phyloP scores from a whole-genome alignment of 1,140 invertebrate genomes.

The Mamestra configurata region DNA sequence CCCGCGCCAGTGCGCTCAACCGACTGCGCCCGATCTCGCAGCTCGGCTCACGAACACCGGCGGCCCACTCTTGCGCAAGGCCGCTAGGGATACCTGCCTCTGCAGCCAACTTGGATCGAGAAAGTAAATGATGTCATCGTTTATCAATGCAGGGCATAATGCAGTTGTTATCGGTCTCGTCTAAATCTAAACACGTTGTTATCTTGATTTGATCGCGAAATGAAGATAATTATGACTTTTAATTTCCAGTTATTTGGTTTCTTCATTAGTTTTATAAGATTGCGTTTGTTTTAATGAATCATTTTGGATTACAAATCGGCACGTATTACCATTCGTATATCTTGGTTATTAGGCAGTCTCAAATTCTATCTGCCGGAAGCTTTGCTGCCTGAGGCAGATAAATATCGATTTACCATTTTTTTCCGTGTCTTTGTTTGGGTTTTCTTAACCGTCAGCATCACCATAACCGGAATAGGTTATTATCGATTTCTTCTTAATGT shows the following conservation, averaged over 20 bases:
- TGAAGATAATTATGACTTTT: constrained; percentile 7
- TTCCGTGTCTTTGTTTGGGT: background rate
- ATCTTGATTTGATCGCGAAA: constrained; percentile 1
- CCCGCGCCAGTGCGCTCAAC: constrained; percentile 59
- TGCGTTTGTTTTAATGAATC: constrained; percentile 18
- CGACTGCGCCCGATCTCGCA: constrained; percentile 55
- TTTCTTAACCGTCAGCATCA: background rate
- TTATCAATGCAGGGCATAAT: constrained; percentile 49
- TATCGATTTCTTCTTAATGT: background rate
- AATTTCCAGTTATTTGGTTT: constrained; percentile 20
- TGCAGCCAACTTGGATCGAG: constrained; percentile 57
- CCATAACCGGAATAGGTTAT: background rate
- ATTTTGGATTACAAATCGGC: constrained; percentile 2
- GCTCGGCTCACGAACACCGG: constrained; percentile 37
- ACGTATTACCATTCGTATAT: background rate
- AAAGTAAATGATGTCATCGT: constrained; percentile 74
- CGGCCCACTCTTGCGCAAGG: constrained; percentile 72
- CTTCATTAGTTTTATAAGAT: background rate
- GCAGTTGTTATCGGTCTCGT: constrained; percentile 23
- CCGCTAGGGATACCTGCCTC: constrained; percentile 63
- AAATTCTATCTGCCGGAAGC: background rate
- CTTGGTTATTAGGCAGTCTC: background rate
- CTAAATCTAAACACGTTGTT: background rate
- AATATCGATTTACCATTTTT: background rate
- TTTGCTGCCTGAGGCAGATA: background rate